Percentiles rank a stretch among this genome's conserved stretches.
Conservation (phyloP, 2,113 vertebrate species). For the Sphaerodactylus townsendi region DNA sequence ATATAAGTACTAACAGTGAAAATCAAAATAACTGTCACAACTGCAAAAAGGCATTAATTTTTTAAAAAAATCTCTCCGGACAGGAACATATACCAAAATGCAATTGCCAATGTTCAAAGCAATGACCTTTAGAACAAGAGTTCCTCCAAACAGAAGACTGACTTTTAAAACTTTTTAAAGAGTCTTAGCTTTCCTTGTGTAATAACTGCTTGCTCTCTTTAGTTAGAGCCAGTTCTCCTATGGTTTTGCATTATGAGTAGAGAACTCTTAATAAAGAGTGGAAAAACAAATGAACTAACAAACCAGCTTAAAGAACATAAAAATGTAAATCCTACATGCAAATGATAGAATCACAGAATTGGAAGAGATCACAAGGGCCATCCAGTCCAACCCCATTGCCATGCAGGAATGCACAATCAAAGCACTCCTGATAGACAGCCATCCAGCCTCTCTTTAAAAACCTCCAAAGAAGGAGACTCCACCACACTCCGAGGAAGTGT, state of each 20-base stretch:
- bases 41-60: background rate
- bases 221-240: background rate
- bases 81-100: background rate
- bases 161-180: background rate
- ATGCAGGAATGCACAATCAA: too few species aligned
- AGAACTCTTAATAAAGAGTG: background rate
- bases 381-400: too few species aligned
- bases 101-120: background rate
- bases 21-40: background rate
- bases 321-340: background rate
- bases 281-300: background rate
- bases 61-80: too few species aligned
- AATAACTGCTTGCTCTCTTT: background rate
- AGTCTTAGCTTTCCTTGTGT: background rate
- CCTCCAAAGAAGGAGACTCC: too few species aligned
- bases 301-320: background rate
- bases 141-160: background rate
- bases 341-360: background rate
- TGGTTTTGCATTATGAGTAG: background rate
- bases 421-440: too few species aligned
- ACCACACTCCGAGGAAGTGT: too few species aligned
- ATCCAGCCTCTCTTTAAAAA: too few species aligned
- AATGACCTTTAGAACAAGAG: background rate
- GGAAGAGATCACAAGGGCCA: too few species aligned
- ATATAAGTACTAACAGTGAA: background rate